phyloP scores from a whole-genome alignment of 2,888 invertebrate species.

The Temnothorax ravouxi region DNA sequence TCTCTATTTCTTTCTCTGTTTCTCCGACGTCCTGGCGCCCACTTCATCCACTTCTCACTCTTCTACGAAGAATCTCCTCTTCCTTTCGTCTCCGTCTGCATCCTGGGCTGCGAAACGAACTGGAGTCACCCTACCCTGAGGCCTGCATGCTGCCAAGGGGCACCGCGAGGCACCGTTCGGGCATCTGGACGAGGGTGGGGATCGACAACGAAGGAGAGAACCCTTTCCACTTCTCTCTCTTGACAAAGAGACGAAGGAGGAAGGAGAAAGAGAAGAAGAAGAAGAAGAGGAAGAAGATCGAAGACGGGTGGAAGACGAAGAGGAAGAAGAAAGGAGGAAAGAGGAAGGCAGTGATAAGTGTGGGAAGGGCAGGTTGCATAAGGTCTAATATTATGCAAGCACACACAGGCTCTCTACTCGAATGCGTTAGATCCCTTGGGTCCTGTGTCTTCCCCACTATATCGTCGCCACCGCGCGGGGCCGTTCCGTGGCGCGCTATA shows the following conservation, averaged over 20 bases:
- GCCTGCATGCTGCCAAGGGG: conserved; percentile 79
- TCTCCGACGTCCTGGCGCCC: background rate
- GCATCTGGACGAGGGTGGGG: conserved; percentile 64
- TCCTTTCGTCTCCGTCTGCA: conserved; percentile 46
- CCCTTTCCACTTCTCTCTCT: conserved; percentile 62
- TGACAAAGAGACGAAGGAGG: conserved; percentile 27
- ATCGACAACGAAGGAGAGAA: conserved; percentile 64
- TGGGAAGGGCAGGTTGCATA: conserved; percentile 86
- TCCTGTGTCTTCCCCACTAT: conserved; percentile 52
- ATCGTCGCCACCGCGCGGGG: conserved; percentile 33
- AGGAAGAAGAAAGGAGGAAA: conserved; percentile 66
- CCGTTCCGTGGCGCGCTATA: conserved; percentile 63
- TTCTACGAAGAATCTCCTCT: conserved; percentile 52
- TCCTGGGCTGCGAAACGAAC: conserved; percentile 21
- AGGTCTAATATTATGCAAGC: conserved; percentile 85
- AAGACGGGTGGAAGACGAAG: conserved; percentile 47
- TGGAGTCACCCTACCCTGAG: conserved; percentile 77
- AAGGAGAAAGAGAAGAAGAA: conserved; percentile 20
- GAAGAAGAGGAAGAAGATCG: conserved; percentile 50
- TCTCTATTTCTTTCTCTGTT: background rate
- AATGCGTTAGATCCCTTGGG: conserved; percentile 82
- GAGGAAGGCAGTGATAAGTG: conserved; percentile 85
- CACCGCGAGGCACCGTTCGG: conserved; percentile 72
- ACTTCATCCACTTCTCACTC: conserved; percentile 51
- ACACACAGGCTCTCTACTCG: conserved; percentile 73